Conservation (phyloP, 2,113 vertebrate genomes). For the Panurus biarmicus region DNA sequence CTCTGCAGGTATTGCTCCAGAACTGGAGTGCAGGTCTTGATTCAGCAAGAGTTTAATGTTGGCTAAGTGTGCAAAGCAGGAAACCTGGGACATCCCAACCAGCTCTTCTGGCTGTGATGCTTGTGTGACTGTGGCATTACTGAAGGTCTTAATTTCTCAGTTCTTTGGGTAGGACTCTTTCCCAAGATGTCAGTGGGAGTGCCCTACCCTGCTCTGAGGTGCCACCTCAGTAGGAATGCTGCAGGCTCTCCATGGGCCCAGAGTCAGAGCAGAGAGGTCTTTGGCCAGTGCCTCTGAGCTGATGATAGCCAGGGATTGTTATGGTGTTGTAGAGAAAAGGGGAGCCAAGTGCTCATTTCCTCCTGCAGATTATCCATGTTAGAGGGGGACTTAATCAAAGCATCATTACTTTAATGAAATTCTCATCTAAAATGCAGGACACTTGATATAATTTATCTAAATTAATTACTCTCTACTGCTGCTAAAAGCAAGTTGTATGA, state of each 20-base stretch:
- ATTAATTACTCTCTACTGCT: conserved; percentile 62
- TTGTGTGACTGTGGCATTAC: background rate
- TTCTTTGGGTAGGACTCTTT: background rate
- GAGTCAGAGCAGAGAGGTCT: background rate
- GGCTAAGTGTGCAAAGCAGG: background rate
- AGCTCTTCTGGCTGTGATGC: background rate
- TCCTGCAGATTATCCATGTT: conserved; percentile 21
- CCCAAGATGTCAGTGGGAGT: background rate
- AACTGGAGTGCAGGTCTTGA: background rate
- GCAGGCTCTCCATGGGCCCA: background rate
- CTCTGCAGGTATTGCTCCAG: background rate
- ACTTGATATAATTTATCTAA: conserved; percentile 58
- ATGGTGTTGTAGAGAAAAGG: background rate
- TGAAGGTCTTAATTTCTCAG: background rate
- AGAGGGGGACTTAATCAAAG: conserved; percentile 41
- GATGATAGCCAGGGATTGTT: background rate
- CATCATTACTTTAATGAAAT: conserved; percentile 50
- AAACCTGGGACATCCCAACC: background rate
- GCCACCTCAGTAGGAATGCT: too few relatives aligned
- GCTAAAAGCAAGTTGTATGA: conserved; percentile 48
- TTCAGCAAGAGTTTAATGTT: background rate
- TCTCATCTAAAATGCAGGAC: conserved; percentile 50
- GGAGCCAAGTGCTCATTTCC: background rate
- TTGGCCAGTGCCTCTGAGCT: background rate
- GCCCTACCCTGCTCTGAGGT: background rate